Evolutionary conservation across 2,888 invertebrate species (phyloP), one percentile per base, ranked within the genome.

Genomic region (Troides aeacus): DNA sequence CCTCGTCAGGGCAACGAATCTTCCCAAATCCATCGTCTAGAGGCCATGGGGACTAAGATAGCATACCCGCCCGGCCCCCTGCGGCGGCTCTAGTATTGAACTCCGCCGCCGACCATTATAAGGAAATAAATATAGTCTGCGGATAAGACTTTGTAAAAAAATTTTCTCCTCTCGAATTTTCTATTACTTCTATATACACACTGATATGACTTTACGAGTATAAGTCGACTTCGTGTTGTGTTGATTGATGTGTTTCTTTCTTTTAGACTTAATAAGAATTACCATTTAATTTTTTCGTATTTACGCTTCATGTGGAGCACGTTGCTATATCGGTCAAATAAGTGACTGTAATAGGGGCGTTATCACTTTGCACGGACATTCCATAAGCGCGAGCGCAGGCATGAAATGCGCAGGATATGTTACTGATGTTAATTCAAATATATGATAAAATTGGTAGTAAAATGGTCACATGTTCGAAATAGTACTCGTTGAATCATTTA

Each of bases 341-440:
- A 75, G 76, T 76, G 74, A 76, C 76, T 69, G 72, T 73, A 79
- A 86, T 87, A 80, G 81, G 86, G 88, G 87, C 86, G 82, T 86
- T 88, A 89, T 88, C 88, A 46, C 57, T 61, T 30, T 60, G 63
- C 60, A 69, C 57, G 65, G 64, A 69, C 62, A 71, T 70, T 64
- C 67, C 67, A 67, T 57, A 67, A 64, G 60, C 60, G 42, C 57
- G 30, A 61, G 61, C 53, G 64, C 66, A 60, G 39, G 10, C 39
- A 39, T 10, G 8, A 4, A 39, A 12, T 21, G 57, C 57, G 8
- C 57, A 57, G 57, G 21, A 57, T 21, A 57, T 21, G 21, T 57
- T 57, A 21, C 57, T 63, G 66, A 59, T 63, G 63, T 53, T 60
- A 66, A 66, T 63, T 63, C 63, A 59, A 66, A 64, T 66, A 23